phyloP scores from a whole-genome alignment of 2,113 vertebrate species.

The Clarias macrocephalus region DNA sequence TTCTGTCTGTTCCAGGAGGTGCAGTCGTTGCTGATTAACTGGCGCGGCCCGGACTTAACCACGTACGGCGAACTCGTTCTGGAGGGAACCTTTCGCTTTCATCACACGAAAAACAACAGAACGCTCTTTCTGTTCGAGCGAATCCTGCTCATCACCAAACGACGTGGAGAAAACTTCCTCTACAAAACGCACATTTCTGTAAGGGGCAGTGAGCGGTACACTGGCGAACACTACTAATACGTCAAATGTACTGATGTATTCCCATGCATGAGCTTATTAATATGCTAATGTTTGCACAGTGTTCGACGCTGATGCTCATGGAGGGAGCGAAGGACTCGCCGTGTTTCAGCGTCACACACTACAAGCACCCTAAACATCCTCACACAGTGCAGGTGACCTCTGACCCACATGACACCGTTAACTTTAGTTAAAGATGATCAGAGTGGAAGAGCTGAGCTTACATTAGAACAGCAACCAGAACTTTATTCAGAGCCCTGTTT shows the following conservation, averaged over 20 bases:
- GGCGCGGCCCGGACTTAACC: slow-evolving; percentile 91
- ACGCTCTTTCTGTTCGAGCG: slow-evolving; percentile 91
- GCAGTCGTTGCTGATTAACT: slow-evolving; percentile 88
- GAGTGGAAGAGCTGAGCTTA: neutral
- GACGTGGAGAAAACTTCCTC: slow-evolving; percentile 82
- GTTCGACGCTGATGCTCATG: slow-evolving; percentile 88
- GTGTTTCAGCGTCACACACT: slow-evolving; percentile 91
- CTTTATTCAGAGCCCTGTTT: neutral
- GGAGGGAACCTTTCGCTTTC: slow-evolving; percentile 87
- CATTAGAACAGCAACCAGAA: neutral
- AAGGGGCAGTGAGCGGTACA: slow-evolving; percentile 39
- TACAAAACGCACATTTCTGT: slow-evolving; percentile 91
- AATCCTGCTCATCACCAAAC: slow-evolving; percentile 86
- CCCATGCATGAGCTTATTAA: neutral
- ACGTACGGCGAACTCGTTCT: slow-evolving; percentile 91
- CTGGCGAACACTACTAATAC: neutral
- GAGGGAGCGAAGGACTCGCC: slow-evolving; percentile 87
- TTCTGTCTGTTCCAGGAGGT: slow-evolving; percentile 78
- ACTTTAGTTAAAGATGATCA: neutral
- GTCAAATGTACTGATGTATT: neutral
- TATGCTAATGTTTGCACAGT: slow-evolving; percentile 65
- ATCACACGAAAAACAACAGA: slow-evolving; percentile 84
- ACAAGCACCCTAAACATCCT: slow-evolving; percentile 89
- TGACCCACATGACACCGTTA: neutral
- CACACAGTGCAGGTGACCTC: slow-evolving; percentile 84